Conservation (phyloP, 1,140 invertebrate species). For the Scaptomyza graminum region DNA sequence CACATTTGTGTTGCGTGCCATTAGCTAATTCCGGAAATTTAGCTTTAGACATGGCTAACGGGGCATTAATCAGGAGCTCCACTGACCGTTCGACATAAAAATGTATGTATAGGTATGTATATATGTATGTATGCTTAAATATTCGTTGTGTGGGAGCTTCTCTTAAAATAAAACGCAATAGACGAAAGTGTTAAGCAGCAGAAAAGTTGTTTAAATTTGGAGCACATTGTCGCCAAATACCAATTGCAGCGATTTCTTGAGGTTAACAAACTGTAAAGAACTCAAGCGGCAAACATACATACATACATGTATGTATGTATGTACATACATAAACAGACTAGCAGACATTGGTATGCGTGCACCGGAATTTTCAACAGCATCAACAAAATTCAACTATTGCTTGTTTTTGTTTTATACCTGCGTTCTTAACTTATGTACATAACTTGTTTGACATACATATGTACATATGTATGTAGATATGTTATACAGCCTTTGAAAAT, state of each 20-base stretch:
- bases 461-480: neutral
- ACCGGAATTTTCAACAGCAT: constrained; percentile 28
- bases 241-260: constrained; percentile 34
- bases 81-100: constrained; percentile 18
- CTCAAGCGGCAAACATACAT: constrained; percentile 55
- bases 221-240: constrained; percentile 36
- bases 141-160: constrained; percentile 2
- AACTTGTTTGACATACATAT: constrained; percentile 33
- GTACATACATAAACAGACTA: constrained; percentile 4
- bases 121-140: neutral
- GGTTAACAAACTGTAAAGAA: constrained; percentile 72
- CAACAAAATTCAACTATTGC: constrained; percentile 27
- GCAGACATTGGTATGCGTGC: constrained; percentile 1
- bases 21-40: constrained; percentile 69
- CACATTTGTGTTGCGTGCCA: constrained; percentile 55
- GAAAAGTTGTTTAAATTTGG: constrained; percentile 7
- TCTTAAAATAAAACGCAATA: constrained; percentile 52
- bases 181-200: constrained; percentile 48
- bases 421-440: constrained; percentile 7
- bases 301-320: constrained; percentile 1
- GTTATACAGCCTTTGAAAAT: constrained; percentile 12
- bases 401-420: constrained; percentile 25
- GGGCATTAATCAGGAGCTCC: constrained; percentile 37
- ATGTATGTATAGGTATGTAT: neutral
- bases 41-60: constrained; percentile 58